Evolutionary conservation across 1,140 invertebrate genomes (phyloP), one percentile per base, ranked within the genome.

Genomic region (Bombus soroeensis): DNA sequence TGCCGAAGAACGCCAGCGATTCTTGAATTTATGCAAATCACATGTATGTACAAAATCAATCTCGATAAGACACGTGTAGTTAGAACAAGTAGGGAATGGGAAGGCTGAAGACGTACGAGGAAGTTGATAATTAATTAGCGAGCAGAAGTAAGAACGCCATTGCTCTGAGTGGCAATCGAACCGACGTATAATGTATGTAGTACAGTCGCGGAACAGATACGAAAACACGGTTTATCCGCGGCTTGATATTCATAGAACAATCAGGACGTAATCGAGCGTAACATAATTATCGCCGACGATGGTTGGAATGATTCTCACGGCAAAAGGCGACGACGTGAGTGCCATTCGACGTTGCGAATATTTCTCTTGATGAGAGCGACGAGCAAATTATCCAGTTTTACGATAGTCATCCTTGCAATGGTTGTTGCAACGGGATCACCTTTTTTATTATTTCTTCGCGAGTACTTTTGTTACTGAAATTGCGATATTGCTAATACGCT

Each of bases 221-320:
- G 71, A 34, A 59, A 81, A 74, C 59, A 81, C 37, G 78, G 37
- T 62, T 86, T 75, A 81, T 81, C 84, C 53, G 34, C 41, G 9
- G 78, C 47, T 83, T 82, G 53, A 76, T 83, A 86, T 86, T 82
- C 85, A 77, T 83, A 72, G 85, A 86, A 86, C 85, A 86, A 86
- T 86, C 80, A 75, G 37, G 53, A 47, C 12, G 72, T 83, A 86
- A 86, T 86, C 80, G 64, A 86, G 72, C 85, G 73, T 83, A 83
- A 86, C 80, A 32, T 68, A 83, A 86, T 86, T 83, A 86, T 83
- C 70, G 73, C n/a, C 32, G 28, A 57, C n/a, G 80, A 62, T 28
- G 13, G 47, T 71, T 53, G 72, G 64, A 76, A 72, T 53, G 47
- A 53, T 53, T 53, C 18, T 53, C 74, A 15, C 15, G 59, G 59